Evolutionary conservation across 2,888 invertebrate genomes (phyloP).

Genomic region (Chrysolina oricalcia): DNA sequence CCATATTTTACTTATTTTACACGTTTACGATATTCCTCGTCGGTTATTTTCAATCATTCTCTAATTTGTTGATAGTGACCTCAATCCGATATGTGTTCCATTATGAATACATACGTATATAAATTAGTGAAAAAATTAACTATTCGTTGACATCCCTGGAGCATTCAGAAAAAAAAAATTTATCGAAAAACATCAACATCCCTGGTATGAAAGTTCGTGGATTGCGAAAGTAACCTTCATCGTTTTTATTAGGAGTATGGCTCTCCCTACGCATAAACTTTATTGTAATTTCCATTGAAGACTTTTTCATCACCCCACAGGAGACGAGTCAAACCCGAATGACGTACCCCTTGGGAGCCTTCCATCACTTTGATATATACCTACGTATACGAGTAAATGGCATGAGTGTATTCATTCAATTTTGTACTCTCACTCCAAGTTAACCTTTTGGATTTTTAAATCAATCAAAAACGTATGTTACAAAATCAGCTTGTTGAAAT

Average conservation of each 20-base stretch:
- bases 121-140: too few species aligned
- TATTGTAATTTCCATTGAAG: slow-evolving; percentile 35
- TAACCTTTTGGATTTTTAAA: slow-evolving; percentile 6
- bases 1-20: too few species aligned
- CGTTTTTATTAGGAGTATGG: slow-evolving; percentile 34
- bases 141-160: too few species aligned
- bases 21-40: too few species aligned
- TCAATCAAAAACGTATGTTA: slow-evolving; percentile 6
- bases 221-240: slow-evolving; percentile 7
- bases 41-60: too few species aligned
- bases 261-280: slow-evolving; percentile 23
- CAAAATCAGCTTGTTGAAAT: slow-evolving; percentile 18
- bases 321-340: slow-evolving; percentile 38
- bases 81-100: too few species aligned
- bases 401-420: slow-evolving; percentile 12
- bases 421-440: slow-evolving; percentile 7
- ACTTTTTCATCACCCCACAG: slow-evolving; percentile 41
- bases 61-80: too few species aligned
- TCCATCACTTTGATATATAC: slow-evolving; percentile 37
- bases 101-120: too few species aligned
- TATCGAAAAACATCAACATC: too few species aligned
- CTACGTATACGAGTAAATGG: slow-evolving; percentile 16
- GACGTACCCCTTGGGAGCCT: slow-evolving; percentile 39
- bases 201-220: too few species aligned
- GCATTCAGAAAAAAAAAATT: too few species aligned